Evolutionary conservation across 2,888 invertebrate genomes (phyloP).

Genomic region (Harmothoe impar): DNA sequence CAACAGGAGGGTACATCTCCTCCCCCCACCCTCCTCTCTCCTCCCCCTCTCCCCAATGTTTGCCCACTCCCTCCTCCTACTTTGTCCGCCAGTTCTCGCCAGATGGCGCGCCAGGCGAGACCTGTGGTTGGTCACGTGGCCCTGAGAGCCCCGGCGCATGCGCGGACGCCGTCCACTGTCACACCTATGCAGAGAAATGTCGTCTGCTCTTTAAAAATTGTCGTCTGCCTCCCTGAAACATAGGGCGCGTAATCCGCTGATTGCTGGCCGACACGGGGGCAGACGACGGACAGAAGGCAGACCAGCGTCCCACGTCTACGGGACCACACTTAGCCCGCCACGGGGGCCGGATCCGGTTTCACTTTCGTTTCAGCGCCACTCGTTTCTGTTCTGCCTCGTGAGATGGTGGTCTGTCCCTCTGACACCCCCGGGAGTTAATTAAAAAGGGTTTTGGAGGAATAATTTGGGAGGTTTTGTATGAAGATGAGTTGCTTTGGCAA

Average conservation of each 20-base stretch:
- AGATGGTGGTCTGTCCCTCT: neutral
- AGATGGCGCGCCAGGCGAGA: conserved; percentile 41
- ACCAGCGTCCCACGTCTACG: neutral
- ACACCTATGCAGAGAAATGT: conserved; percentile 60
- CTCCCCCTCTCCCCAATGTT: conserved; percentile 2
- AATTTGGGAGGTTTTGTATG: no score
- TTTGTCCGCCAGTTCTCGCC: conserved; percentile 26
- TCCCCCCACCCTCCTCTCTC: neutral
- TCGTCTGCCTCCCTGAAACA: conserved; percentile 3
- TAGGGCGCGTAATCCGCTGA: conserved; percentile 30
- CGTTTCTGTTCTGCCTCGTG: neutral
- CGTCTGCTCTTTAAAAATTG: neutral
- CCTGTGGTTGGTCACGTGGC: conserved; percentile 47
- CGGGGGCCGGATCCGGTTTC: neutral
- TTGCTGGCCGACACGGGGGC: neutral
- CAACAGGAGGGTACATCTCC: neutral
- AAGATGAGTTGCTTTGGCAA: no score
- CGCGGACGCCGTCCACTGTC: conserved; percentile 47
- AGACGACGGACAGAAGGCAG: neutral
- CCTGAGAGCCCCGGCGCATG: conserved; percentile 13
- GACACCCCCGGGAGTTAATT: neutral
- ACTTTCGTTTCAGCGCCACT: neutral
- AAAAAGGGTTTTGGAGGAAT: neutral
- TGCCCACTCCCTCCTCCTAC: conserved; percentile 10
- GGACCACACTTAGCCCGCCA: neutral